These are phyloP conservation scores for Hedychridium roseum DNA, from an alignment of 2,888 invertebrate species.

Conservation along the genomic window DNA sequence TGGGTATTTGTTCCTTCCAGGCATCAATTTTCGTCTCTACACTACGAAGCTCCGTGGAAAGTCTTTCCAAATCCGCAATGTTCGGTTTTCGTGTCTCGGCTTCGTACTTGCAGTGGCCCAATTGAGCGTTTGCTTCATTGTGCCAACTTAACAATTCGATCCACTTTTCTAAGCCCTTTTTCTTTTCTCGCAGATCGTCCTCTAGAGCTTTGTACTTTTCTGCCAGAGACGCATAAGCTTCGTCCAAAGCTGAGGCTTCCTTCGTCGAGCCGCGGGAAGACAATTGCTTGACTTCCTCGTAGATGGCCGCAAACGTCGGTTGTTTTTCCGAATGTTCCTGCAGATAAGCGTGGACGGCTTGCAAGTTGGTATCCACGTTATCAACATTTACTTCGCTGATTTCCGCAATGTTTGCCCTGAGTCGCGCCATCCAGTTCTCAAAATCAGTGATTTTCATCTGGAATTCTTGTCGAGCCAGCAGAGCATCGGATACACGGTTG, in stretches of 20 bases:
- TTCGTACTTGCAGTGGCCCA: constrained; percentile 83
- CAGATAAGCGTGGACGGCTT: constrained; percentile 79
- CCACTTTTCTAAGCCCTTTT: constrained; percentile 81
- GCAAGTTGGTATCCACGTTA: constrained; percentile 80
- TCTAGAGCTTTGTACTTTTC: constrained; percentile 81
- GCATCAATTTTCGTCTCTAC: constrained; percentile 73
- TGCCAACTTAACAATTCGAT: constrained; percentile 83
- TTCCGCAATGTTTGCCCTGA: constrained; percentile 76
- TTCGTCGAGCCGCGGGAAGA: constrained; percentile 75
- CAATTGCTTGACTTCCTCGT: constrained; percentile 83
- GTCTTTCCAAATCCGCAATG: constrained; percentile 74
- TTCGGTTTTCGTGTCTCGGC: constrained; percentile 78
- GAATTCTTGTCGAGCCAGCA: constrained; percentile 84
- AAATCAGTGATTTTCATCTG: constrained; percentile 81
- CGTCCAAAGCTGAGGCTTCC: constrained; percentile 77
- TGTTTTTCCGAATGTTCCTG: constrained; percentile 89
- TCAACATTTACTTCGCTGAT: constrained; percentile 84
- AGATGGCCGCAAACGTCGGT: constrained; percentile 78
- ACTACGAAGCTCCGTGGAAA: constrained; percentile 75
- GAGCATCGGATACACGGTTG: constrained; percentile 82
- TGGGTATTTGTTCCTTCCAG: constrained; percentile 76
- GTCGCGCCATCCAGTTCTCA: constrained; percentile 80
- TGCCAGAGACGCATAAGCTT: constrained; percentile 79
- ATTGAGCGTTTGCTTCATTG: constrained; percentile 79
- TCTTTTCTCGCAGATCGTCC: constrained; percentile 77